Conservation (phyloP, 2,888 invertebrate genomes). For the Zaprionus bogoriensis region DNA sequence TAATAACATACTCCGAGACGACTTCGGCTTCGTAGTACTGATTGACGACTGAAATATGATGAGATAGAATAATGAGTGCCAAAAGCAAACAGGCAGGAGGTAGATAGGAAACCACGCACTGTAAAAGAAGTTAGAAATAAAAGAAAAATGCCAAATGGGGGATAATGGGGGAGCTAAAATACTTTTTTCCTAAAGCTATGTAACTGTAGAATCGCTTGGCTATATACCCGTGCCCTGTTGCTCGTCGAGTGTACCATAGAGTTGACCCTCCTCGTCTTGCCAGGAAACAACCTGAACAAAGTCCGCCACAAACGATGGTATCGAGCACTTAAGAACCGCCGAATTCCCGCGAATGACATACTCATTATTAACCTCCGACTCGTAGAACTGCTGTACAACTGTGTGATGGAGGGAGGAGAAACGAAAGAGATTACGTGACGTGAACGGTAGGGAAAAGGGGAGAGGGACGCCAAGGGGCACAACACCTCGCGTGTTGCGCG, state of each 20-base stretch:
- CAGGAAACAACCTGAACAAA: slow-evolving; percentile 88
- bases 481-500: slow-evolving; percentile 51
- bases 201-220: background rate
- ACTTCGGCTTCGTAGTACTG: slow-evolving; percentile 95
- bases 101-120: slow-evolving; percentile 1
- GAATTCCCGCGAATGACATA: slow-evolving; percentile 90
- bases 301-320: slow-evolving; percentile 89
- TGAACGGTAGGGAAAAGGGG: background rate
- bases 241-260: slow-evolving; percentile 81
- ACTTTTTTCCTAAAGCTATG: background rate
- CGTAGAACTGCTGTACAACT: slow-evolving; percentile 89
- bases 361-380: slow-evolving; percentile 89
- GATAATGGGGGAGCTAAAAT: background rate
- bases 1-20: slow-evolving; percentile 94
- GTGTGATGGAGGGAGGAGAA: slow-evolving; percentile 13
- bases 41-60: slow-evolving; percentile 88
- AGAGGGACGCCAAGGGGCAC: background rate
- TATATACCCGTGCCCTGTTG: slow-evolving; percentile 71
- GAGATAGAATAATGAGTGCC: background rate
- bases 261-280: slow-evolving; percentile 85
- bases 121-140: slow-evolving; percentile 12
- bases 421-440: slow-evolving; percentile 37
- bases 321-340: slow-evolving; percentile 89
- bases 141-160: background rate
- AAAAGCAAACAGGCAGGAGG: background rate